Conservation (phyloP, 2,797 vertebrate genomes). For the Gila robusta region DNA sequence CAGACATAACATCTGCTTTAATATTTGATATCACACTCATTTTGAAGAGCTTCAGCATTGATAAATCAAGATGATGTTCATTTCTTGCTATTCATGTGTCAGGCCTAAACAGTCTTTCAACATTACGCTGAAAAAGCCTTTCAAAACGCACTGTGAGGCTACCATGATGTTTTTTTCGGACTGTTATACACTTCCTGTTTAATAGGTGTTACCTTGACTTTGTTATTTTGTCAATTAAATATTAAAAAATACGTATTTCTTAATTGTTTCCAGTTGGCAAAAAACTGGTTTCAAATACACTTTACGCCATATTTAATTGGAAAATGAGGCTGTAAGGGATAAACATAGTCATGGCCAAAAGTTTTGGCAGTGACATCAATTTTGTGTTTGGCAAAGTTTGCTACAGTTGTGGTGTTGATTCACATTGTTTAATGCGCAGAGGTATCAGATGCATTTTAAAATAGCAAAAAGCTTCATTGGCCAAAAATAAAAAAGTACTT, state of each 20-base stretch:
- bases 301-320: neutral
- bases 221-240: neutral
- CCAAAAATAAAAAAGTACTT: neutral
- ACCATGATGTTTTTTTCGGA: neutral
- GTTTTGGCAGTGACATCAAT: neutral
- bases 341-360: neutral
- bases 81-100: neutral
- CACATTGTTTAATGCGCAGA: neutral
- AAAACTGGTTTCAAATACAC: neutral
- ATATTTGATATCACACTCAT: neutral
- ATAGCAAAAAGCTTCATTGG: neutral
- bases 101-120: neutral
- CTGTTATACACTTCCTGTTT: neutral
- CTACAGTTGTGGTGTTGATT: neutral
- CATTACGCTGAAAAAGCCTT: neutral
- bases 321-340: neutral
- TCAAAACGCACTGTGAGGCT: neutral
- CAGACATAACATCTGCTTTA: neutral
- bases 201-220: neutral
- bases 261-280: neutral
- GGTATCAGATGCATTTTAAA: neutral
- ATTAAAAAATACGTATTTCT: neutral
- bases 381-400: too few species aligned
- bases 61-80: neutral
- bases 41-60: neutral